Evolutionary conservation across 2,797 vertebrate genomes (phyloP), one percentile per base, ranked within the genome.

Genomic region (Chaetodon trifasciatus): DNA sequence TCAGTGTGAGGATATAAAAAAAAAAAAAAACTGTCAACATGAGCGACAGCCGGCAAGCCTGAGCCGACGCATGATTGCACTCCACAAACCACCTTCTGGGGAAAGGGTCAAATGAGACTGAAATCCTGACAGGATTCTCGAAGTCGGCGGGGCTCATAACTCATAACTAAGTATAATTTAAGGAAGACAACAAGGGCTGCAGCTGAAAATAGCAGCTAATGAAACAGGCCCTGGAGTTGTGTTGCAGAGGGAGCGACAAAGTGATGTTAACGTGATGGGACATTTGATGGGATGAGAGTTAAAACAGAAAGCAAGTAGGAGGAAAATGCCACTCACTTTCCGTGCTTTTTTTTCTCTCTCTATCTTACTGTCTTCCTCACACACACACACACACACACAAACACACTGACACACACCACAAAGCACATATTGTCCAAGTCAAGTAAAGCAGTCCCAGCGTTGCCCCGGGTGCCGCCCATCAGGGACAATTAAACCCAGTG

Each of bases 401-500:
- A 28, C 23, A 19, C 62, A 62, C 24, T 35, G 9, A 37, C 71
- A 72, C 32, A 77, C 70, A 67, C 10, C 11, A 71, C 37, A 4
- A 44, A 40, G 65, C 79, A 86, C 77, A 80, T 74, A 78, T 76
- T 89, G 72, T 78, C 74, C 80, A 64, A 84, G 74, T 84, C 90
- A 85, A 84, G 74, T 84, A 77, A 84, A 84, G 83, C 76, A 85
- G 75, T 65, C 57, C 74, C 79, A 60, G 71, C 57, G 83, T 49
- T 58, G 80, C 92, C 85, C 78, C 65, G 57, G 87, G 91, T 83
- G 85, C 71, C 78, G 70, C 91, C 91, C 90, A 91, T 91, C 85
- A 89, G 89, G 76, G 82, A 91, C 88, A 92, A 93, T 95, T 93
- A 94, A 91, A 93, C 75, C 70, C 90, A 90, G 83, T 93, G 92